Percentiles rank a stretch among this genome's conserved stretches.
These are phyloP conservation scores for Eriocheir sinensis DNA, from an alignment of 1,140 invertebrate species.

Conservation along the genomic window DNA sequence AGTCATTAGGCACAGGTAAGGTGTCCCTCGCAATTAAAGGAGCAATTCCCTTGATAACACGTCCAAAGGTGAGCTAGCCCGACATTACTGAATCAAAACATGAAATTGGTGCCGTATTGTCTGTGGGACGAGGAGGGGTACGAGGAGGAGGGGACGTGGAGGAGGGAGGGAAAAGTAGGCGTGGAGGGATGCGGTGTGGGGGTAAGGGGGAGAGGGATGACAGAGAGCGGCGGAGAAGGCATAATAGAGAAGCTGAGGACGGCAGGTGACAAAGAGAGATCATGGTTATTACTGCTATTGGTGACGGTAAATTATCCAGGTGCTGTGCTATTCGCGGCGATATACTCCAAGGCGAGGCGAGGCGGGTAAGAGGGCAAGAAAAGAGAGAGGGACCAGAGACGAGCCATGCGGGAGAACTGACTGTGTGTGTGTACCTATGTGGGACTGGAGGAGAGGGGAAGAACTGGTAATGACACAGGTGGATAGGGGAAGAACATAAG, in stretches of 20 bases:
- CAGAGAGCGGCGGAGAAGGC: background rate
- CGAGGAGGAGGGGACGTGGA: background rate
- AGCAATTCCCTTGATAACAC: slow-evolving; percentile 15
- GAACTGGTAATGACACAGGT: too few relatives aligned
- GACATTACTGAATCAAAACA: slow-evolving; percentile 9
- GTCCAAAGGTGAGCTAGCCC: background rate
- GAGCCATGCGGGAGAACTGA: too few relatives aligned
- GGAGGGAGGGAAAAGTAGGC: too few relatives aligned
- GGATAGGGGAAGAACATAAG: too few relatives aligned
- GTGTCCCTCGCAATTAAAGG: background rate
- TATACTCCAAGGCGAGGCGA: too few relatives aligned
- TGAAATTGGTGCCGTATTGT: slow-evolving; percentile 15
- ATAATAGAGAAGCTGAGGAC: slow-evolving; percentile 6
- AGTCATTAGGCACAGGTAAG: slow-evolving; percentile 13
- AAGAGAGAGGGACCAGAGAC: too few relatives aligned
- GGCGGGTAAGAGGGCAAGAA: too few relatives aligned
- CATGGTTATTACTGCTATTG: slow-evolving; percentile 7
- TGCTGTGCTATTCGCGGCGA: background rate
- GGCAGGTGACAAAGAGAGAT: slow-evolving; percentile 11
- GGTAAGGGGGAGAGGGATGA: background rate
- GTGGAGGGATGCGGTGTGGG: background rate
- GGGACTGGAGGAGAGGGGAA: too few relatives aligned
- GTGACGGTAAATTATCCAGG: background rate
- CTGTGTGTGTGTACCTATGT: too few relatives aligned
- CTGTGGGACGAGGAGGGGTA: background rate